Evolutionary conservation across 2,888 invertebrate species (phyloP).

Genomic region (Sarcophaga subvicina): DNA sequence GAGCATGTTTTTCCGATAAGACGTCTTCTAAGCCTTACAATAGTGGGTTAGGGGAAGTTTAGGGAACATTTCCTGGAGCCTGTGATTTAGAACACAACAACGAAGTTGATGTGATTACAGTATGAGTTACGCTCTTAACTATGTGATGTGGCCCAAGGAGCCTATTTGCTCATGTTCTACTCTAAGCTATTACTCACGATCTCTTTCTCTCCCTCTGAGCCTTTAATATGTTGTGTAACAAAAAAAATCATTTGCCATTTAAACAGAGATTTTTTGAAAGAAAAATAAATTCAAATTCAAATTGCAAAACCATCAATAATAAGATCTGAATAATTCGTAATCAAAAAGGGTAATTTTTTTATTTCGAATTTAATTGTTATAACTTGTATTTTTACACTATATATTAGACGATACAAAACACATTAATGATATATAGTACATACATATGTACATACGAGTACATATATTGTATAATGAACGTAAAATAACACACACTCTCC

Average conservation of each 20-base stretch:
- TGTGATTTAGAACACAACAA: no score
- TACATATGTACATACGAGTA: background rate
- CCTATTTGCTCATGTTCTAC: no score
- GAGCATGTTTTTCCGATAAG: no score
- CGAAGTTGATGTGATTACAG: no score
- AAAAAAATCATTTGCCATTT: slow-evolving; percentile 54
- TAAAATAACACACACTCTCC: slow-evolving; percentile 41
- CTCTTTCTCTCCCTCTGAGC: no score
- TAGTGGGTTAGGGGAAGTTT: no score
- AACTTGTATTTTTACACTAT: slow-evolving; percentile 45
- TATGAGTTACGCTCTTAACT: no score
- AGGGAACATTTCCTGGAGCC: no score
- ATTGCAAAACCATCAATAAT: slow-evolving; percentile 17
- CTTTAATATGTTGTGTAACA: background rate
- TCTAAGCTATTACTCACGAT: no score
- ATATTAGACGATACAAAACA: no score
- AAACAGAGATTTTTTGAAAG: background rate
- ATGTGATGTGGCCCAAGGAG: no score
- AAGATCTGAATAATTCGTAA: slow-evolving; percentile 70
- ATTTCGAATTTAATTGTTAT: slow-evolving; percentile 56
- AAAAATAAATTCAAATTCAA: background rate
- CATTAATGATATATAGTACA: slow-evolving; percentile 1
- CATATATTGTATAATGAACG: slow-evolving; percentile 20
- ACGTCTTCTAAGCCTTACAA: no score
- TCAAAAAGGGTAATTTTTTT: slow-evolving; percentile 71